These are phyloP conservation scores for Halocynthia roretzi DNA, from an alignment of 23 tunicate genomes.

Conservation along the genomic window DNA sequence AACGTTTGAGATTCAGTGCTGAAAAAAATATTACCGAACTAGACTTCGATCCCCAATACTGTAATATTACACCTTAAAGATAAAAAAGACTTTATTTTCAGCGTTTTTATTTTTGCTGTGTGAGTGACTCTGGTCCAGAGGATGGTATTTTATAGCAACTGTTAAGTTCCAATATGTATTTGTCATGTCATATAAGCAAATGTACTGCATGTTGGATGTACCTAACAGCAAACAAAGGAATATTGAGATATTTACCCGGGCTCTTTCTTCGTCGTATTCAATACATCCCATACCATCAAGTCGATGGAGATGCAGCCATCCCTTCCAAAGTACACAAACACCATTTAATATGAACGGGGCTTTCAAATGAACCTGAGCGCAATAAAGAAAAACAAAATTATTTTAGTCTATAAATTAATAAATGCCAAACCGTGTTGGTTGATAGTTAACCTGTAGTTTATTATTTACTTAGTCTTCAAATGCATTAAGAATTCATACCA, in stretches of 20 bases:
- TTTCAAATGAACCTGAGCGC: constrained; percentile 35
- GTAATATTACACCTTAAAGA: too few species aligned
- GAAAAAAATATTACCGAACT: too few species aligned
- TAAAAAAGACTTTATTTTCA: too few species aligned
- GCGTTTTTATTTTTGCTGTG: too few species aligned
- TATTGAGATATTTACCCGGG: constrained; percentile 19
- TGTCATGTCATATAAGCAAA: background rate
- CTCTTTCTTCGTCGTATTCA: constrained; percentile 91
- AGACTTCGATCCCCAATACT: too few species aligned
- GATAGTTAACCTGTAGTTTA: background rate
- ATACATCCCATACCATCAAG: constrained; percentile 87
- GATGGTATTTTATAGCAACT: background rate
- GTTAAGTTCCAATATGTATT: background rate
- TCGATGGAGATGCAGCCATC: constrained; percentile 69
- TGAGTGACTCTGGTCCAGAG: too few species aligned
- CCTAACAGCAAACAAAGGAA: background rate
- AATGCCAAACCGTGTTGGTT: too few species aligned
- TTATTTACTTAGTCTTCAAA: too few species aligned
- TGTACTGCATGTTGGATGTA: background rate
- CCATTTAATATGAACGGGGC: constrained; percentile 95
- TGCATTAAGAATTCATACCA: too few species aligned
- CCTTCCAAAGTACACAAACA: constrained; percentile 92
- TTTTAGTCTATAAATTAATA: too few species aligned
- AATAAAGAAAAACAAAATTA: too few species aligned
- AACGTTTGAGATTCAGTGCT: too few species aligned